phyloP scores from a whole-genome alignment of 2,113 vertebrate genomes.

The Colossoma macropomum region DNA sequence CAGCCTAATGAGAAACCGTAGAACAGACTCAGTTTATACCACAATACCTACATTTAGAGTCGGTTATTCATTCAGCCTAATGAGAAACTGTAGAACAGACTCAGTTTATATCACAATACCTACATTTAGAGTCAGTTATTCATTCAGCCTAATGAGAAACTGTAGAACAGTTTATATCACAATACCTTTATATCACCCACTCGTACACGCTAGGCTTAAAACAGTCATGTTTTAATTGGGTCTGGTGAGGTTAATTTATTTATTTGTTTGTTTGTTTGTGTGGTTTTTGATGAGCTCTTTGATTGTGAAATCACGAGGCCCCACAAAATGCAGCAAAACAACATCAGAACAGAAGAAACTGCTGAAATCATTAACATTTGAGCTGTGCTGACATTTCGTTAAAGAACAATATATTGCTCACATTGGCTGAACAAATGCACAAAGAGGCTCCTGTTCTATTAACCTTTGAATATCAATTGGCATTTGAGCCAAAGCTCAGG shows the following conservation, averaged over 20 bases:
- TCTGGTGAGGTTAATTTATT: neutral
- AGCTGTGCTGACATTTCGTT: conserved; percentile 61
- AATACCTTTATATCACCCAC: too few species aligned
- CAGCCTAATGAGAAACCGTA: too few species aligned
- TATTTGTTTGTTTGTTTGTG: neutral
- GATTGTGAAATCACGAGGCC: too few species aligned
- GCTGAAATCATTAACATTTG: conserved; percentile 59
- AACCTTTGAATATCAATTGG: conserved; percentile 61
- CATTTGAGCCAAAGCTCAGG: conserved; percentile 48
- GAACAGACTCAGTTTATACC: too few species aligned
- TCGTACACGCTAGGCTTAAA: neutral
- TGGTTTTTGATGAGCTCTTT: neutral
- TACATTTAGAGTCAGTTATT: too few species aligned
- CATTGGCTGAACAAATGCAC: conserved; percentile 41
- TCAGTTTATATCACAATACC: too few species aligned
- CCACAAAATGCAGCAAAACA: neutral
- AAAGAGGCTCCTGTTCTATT: conserved; percentile 57
- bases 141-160: too few species aligned
- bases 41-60: too few species aligned
- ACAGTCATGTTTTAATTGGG: neutral
- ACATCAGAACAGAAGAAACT: conserved; percentile 15
- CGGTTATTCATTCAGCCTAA: too few species aligned
- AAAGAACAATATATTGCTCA: conserved; percentile 51
- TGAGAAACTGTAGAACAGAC: too few species aligned
- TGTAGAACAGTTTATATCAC: too few species aligned